Conservation (phyloP, 2,113 vertebrate genomes). For the Tragelaphus buxtoni region DNA sequence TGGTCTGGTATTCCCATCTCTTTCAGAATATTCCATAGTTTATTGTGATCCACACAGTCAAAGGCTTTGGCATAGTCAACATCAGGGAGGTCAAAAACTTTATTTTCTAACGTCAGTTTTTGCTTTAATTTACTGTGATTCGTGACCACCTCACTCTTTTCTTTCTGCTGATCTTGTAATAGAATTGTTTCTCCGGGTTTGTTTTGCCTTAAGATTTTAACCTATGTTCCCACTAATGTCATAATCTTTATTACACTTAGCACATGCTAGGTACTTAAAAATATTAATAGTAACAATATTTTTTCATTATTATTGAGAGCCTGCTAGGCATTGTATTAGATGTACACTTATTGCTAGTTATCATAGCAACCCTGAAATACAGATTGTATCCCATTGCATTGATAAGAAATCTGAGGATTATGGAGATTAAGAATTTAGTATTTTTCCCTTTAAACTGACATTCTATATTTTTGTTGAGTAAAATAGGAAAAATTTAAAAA, state of each 20-base stretch:
- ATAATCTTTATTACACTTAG: neutral
- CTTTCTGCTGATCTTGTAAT: neutral
- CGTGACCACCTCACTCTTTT: neutral
- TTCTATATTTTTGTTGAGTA: neutral
- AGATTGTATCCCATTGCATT: neutral
- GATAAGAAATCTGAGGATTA: neutral
- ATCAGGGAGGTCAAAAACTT: neutral
- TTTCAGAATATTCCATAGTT: too few relatives aligned
- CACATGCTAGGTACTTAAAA: neutral
- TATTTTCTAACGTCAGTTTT: constrained; percentile 11
- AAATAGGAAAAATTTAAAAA: neutral
- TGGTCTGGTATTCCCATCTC: too few relatives aligned
- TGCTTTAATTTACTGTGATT: neutral
- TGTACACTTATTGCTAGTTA: neutral
- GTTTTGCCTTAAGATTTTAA: neutral
- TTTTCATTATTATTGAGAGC: neutral
- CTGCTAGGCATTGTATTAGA: neutral
- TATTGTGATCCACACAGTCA: too few relatives aligned
- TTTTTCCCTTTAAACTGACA: neutral
- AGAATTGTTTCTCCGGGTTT: neutral
- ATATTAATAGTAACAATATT: neutral
- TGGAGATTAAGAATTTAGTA: neutral
- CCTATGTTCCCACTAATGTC: neutral
- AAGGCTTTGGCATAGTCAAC: too few relatives aligned
- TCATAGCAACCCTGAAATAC: neutral